Evolutionary conservation across 2,888 invertebrate species (phyloP), one percentile per base, ranked within the genome.

Genomic region (Nymphalis c-album): DNA sequence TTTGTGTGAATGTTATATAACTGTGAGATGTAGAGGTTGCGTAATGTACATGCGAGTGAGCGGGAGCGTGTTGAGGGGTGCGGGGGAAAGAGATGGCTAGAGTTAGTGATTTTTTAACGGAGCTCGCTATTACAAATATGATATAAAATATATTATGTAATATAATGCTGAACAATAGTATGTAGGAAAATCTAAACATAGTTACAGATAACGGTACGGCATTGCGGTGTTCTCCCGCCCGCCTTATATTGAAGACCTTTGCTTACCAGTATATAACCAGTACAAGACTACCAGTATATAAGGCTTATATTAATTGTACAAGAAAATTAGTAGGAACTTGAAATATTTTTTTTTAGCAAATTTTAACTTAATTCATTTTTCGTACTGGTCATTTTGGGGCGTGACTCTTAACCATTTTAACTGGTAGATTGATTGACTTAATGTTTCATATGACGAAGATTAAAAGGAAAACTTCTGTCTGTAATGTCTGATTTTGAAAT

Each of bases 1-100:
- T 64, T 20, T 66, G 59, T 50, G 63, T 63, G 61, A 68, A 64
- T 31, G 26, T 75, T 78, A 76, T 71, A 66, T 77, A 77, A 76
- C 68, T 50, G 63, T 68, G 70, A 60, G 67, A 65, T 65, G 46
- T 58, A 53, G 53, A 22, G 63, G 69, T 76, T 75, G 71, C 76
- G 74, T 76, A 76, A 76, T 72, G 65, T 64, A 64, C 68, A 77
- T 77, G 73, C 58, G 79, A 77, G 78, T 71, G 77, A 77, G 31
- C 22, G 55, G 73, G 72, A 66, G 68, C 64, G 67, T 79, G 68
- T 73, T 61, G 68, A 65, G 64, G 70, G 59, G 73, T 73, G 74
- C 18, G 72, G 71, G 75, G 61, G 80, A 79, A 74, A 67, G 80
- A 68, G 77, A 77, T 71, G 68, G 68, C 40, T 58, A 62, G 64